Conservation (phyloP, 2,888 invertebrate species). For the Thereva nobilitata region DNA sequence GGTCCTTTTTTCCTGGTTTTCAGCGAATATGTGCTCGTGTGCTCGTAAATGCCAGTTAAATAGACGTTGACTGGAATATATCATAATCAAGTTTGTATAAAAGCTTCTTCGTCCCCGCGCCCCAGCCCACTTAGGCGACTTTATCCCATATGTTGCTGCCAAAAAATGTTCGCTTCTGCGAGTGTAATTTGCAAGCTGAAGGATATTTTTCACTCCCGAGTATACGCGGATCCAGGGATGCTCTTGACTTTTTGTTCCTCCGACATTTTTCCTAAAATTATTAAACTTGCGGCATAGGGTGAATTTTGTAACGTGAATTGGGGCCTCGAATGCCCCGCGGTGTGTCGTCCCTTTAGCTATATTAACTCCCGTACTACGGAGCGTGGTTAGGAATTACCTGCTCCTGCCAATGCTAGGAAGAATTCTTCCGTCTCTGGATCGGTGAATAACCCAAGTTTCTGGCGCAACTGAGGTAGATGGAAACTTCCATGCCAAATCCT, state of each 20-base stretch:
- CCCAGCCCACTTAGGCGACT: slow-evolving; percentile 10
- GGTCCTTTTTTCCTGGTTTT: background rate
- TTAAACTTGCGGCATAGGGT: too few species aligned
- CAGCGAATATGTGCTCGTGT: slow-evolving; percentile 16
- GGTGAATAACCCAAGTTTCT: too few species aligned
- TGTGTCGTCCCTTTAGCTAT: too few species aligned
- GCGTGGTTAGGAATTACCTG: too few species aligned
- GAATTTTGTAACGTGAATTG: too few species aligned
- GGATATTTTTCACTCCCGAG: slow-evolving; percentile 27
- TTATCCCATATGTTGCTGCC: slow-evolving; percentile 13
- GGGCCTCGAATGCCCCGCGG: too few species aligned
- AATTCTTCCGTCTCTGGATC: too few species aligned
- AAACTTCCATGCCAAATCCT: too few species aligned
- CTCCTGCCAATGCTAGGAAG: too few species aligned
- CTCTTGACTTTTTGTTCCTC: slow-evolving; percentile 14
- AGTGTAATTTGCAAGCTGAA: slow-evolving; percentile 30
- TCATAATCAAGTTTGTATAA: slow-evolving; percentile 35
- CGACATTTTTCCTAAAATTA: too few species aligned
- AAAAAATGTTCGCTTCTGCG: slow-evolving; percentile 23
- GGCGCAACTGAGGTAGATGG: too few species aligned
- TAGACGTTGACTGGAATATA: slow-evolving; percentile 34
- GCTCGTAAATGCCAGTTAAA: slow-evolving; percentile 35
- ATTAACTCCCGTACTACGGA: too few species aligned
- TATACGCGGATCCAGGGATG: background rate
- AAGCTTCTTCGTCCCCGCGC: slow-evolving; percentile 23